Evolutionary conservation across 2,113 vertebrate species (phyloP).

Genomic region (Arenaria interpres): DNA sequence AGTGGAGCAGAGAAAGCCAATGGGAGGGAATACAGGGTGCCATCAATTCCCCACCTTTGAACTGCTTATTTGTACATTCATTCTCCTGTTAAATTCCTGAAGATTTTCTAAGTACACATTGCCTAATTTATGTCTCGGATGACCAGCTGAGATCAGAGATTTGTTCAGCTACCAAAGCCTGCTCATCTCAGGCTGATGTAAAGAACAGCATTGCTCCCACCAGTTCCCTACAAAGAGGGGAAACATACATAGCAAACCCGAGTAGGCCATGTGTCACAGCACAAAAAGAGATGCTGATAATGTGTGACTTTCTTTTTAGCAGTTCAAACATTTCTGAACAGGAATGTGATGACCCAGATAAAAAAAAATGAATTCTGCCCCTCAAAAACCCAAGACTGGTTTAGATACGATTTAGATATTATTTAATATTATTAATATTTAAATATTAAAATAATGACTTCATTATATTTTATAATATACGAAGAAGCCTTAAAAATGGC

Average conservation of each 20-base stretch:
- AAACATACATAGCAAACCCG: neutral
- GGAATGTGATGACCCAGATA: neutral
- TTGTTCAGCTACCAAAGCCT: neutral
- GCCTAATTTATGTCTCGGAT: neutral
- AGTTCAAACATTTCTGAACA: neutral
- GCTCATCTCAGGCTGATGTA: neutral
- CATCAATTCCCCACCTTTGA: neutral
- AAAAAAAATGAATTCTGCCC: neutral
- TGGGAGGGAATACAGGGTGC: neutral
- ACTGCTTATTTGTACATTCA: neutral
- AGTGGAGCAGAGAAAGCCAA: neutral
- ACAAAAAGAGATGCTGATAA: neutral
- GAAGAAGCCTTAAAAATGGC: slow-evolving; percentile 1
- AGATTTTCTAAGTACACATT: neutral
- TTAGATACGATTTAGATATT: neutral
- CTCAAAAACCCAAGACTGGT: neutral
- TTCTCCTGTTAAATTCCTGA: neutral
- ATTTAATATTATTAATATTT: too few species aligned
- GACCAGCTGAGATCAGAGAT: neutral
- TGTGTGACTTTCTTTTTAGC: neutral
- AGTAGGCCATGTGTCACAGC: neutral
- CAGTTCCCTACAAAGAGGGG: neutral
- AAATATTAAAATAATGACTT: neutral
- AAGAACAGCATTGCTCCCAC: neutral
- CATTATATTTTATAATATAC: slow-evolving; percentile 37